Evolutionary conservation across 2,797 vertebrate genomes (phyloP), one percentile per base, ranked within the genome.

Genomic region (Sebastes miniatus): DNA sequence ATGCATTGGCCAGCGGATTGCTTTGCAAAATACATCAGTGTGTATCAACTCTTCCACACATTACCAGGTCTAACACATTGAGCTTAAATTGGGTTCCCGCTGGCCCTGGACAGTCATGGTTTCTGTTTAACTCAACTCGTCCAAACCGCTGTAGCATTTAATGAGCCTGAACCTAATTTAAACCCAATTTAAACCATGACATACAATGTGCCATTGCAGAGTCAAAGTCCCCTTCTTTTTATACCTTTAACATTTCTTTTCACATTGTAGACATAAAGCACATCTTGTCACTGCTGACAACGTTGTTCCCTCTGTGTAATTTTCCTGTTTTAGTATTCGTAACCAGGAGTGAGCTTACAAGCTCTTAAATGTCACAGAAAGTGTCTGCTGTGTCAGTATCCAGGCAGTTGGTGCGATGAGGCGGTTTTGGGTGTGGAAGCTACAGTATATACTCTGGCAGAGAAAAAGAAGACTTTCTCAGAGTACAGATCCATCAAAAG

Each of bases 151-250:
- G 65, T 47, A 39, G 71, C 27, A 24, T 81, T 85, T 85, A 85
- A 87, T 84, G 78, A 80, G 57, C 47, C 62, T 68, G 50, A 82
- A 80, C 59, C 56, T 76, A 88, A 76, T 83, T 83, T 77, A 79
- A 87, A 75, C 61, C 56, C 25, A 62, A 39, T 82, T 82, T 73
- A 67, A 12, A 69, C 47, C 62, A 50, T 62, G 65, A 73, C 68
- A 69, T 79, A 52, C 83, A 82, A 69, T 78, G 39, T 75, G 13
- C 67, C 57, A 27, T 36, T 68, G 57, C 73, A 64, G 24, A 54
- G 25, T 84, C 72, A 65, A 24, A 79, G 1, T 56, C 29, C 12
- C 34, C 24, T n/a, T 67, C 50, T 69, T 65, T 74, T 77, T 52
- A 54, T 34, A 57, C 24, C 24, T 52, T 52, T 36, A 47, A 73